These are phyloP conservation scores for Allophyes oxyacanthae DNA, from an alignment of 2,888 invertebrate species.

Conservation along the genomic window DNA sequence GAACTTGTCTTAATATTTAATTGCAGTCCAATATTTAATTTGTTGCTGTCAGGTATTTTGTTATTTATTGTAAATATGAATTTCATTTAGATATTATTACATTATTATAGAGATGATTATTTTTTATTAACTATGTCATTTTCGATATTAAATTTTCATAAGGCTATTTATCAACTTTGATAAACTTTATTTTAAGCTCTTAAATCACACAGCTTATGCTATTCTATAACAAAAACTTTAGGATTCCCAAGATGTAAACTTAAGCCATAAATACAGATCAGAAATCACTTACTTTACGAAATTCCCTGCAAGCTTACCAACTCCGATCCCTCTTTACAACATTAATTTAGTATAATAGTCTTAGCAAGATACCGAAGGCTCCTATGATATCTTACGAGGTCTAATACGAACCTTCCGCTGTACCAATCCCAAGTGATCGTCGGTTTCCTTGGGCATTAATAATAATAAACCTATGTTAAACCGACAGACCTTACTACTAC, in stretches of 20 bases:
- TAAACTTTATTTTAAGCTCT: slow-evolving; percentile 10
- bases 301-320: slow-evolving; percentile 35
- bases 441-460: slow-evolving; percentile 59
- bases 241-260: slow-evolving; percentile 53
- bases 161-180: too few species aligned
- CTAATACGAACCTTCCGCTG: slow-evolving; percentile 48
- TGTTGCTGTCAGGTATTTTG: too few species aligned
- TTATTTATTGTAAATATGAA: too few species aligned
- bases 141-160: too few species aligned
- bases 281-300: slow-evolving; percentile 52
- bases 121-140: too few species aligned
- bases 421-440: slow-evolving; percentile 57
- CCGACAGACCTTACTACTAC: slow-evolving; percentile 50
- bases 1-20: too few species aligned
- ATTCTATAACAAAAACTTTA: slow-evolving; percentile 38
- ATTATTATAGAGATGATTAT: too few species aligned
- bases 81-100: too few species aligned
- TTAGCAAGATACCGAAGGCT: slow-evolving; percentile 28
- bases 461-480: slow-evolving; percentile 61
- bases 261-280: slow-evolving; percentile 56
- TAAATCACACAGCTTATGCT: slow-evolving; percentile 12
- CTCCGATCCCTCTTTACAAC: slow-evolving; percentile 53
- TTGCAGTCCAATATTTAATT: too few species aligned
- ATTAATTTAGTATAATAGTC: slow-evolving; percentile 58
- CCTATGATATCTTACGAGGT: slow-evolving; percentile 54